phyloP scores from a whole-genome alignment of 1,140 invertebrate species.

The Megathymus violae region DNA sequence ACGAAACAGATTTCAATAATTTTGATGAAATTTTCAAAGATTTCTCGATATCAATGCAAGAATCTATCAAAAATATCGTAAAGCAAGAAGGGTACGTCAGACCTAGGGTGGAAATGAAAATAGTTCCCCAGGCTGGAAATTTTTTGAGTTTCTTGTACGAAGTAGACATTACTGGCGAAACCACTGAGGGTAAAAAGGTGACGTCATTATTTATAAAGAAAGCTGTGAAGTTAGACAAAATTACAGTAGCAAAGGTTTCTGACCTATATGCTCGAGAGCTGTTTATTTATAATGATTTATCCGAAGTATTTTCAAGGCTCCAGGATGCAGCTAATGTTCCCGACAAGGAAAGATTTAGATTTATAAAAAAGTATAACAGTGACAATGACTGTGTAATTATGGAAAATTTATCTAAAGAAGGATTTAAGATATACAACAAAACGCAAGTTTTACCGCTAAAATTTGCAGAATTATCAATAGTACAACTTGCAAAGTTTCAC shows the following conservation, averaged over 20 bases:
- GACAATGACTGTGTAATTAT: constrained; percentile 42
- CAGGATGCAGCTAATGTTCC: constrained; percentile 53
- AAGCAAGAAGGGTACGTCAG: constrained; percentile 1
- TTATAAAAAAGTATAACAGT: constrained; percentile 38
- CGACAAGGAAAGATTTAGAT: constrained; percentile 41
- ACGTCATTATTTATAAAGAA: constrained; percentile 54
- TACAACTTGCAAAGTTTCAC: constrained; percentile 33
- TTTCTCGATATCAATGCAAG: neutral
- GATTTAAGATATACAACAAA: constrained; percentile 46
- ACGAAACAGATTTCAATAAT: neutral
- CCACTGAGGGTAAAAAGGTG: constrained; percentile 39
- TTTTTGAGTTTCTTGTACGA: constrained; percentile 47
- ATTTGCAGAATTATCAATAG: constrained; percentile 43
- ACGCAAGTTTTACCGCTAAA: constrained; percentile 36
- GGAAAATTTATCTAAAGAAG: constrained; percentile 51
- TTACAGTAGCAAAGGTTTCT: constrained; percentile 37
- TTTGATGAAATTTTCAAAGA: neutral
- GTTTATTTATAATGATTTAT: constrained; percentile 45
- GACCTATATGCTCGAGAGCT: constrained; percentile 47
- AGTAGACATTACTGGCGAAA: constrained; percentile 48
- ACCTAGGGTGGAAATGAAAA: neutral
- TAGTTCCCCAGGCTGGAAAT: constrained; percentile 27
- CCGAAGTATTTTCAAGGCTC: constrained; percentile 40
- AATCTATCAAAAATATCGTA: constrained; percentile 11
- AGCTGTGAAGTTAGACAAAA: constrained; percentile 34